Conservation (phyloP, 2,888 invertebrate genomes). For the Crocallis elinguaria region DNA sequence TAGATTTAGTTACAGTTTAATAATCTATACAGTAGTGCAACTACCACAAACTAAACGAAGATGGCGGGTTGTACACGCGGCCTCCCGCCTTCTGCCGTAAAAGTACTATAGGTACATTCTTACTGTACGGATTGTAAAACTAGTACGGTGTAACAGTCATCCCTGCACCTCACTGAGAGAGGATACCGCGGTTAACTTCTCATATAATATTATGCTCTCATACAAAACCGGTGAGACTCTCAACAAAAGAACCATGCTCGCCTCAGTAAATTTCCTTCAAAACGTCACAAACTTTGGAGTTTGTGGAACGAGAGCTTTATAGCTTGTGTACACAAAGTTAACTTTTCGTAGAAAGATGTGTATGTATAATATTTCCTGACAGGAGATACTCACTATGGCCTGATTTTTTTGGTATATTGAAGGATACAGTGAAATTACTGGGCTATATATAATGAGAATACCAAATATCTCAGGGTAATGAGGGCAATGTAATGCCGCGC, state of each 20-base stretch:
- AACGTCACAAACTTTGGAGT: background rate
- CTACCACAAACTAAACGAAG: no score
- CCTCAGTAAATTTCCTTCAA: constrained; percentile 3
- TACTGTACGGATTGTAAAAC: background rate
- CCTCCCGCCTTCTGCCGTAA: no score
- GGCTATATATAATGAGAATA: no score
- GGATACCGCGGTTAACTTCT: constrained; percentile 48
- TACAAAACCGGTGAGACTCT: constrained; percentile 31
- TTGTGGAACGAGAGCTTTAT: background rate
- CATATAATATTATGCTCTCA: constrained; percentile 46
- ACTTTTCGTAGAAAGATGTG: background rate
- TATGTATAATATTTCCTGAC: background rate
- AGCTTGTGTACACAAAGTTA: background rate
- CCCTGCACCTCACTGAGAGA: constrained; percentile 38
- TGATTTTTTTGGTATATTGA: no score
- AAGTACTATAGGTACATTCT: background rate
- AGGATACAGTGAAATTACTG: no score
- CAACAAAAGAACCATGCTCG: constrained; percentile 57
- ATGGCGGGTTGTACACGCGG: no score
- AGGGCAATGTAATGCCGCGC: no score
- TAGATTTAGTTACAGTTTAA: no score
- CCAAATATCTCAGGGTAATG: no score
- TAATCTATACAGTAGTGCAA: no score
- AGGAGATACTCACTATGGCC: no score
- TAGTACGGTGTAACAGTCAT: constrained; percentile 44